Evolutionary conservation across 2,113 vertebrate genomes (phyloP).

Genomic region (Trematocara zebra): DNA sequence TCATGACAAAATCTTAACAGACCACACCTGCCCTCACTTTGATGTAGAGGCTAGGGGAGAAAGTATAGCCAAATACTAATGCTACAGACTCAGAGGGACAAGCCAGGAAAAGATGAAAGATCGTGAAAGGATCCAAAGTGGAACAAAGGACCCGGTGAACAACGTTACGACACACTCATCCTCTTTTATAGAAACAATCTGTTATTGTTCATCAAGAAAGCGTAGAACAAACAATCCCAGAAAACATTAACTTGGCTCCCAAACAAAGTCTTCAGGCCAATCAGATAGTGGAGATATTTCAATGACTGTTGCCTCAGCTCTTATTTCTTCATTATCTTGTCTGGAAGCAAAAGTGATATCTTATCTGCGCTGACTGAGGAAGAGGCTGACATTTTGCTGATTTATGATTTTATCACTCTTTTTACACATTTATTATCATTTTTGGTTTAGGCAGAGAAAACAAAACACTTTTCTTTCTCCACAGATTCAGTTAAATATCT

Average conservation of each 20-base stretch:
- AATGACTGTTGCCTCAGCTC: constrained; percentile 14
- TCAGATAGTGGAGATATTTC: constrained; percentile 34
- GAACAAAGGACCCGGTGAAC: not conserved
- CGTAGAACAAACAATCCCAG: constrained; percentile 39
- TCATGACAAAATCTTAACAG: constrained; percentile 22
- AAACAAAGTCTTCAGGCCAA: constrained; percentile 23
- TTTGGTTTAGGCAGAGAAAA: not conserved
- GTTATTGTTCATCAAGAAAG: constrained; percentile 35
- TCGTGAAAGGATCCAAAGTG: not conserved
- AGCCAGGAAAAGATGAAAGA: constrained; percentile 23
- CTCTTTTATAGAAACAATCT: constrained; percentile 54
- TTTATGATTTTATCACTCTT: not conserved
- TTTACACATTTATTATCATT: not conserved
- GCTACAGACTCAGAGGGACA: not conserved
- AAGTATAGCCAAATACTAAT: constrained; percentile 7
- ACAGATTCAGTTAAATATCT: not conserved
- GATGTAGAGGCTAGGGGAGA: constrained; percentile 6
- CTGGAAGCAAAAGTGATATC: constrained; percentile 6
- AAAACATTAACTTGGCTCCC: constrained; percentile 47
- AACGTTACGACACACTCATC: constrained; percentile 9
- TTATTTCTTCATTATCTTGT: constrained; percentile 41
- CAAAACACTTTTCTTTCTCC: not conserved
- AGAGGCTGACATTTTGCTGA: not conserved
- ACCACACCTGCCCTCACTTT: constrained; percentile 40
- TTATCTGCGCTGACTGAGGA: constrained; percentile 5